phyloP scores from a whole-genome alignment of 2,113 vertebrate species.

The Hydrolagus affinis region DNA sequence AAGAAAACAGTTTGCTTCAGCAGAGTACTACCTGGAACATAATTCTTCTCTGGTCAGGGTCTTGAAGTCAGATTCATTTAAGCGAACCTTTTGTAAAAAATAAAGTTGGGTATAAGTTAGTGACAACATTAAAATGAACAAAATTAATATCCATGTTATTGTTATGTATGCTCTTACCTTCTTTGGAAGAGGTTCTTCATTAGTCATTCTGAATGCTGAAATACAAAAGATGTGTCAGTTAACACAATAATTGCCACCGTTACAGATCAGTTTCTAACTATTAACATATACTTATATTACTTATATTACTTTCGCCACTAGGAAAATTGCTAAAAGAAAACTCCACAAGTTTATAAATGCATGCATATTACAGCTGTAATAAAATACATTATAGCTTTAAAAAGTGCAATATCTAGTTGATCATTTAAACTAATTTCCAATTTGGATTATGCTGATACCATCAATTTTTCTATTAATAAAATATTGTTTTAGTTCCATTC shows the following conservation, averaged over 20 bases:
- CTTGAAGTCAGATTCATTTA: conserved; percentile 96
- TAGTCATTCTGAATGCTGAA: conserved; percentile 84
- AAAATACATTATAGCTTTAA: neutral
- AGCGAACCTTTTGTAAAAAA: conserved; percentile 71
- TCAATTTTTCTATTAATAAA: no score
- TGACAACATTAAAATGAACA: neutral
- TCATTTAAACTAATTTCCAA: no score
- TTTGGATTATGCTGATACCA: no score
- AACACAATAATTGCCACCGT: neutral
- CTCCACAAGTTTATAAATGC: neutral
- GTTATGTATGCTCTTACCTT: conserved; percentile 65
- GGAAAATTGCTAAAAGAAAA: neutral
- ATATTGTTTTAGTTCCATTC: neutral
- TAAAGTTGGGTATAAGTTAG: conserved; percentile 24
- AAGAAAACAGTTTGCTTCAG: neutral
- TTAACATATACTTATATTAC: neutral
- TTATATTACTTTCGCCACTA: neutral
- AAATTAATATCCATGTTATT: neutral
- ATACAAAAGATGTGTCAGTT: conserved; percentile 34
- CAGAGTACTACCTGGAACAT: conserved; percentile 69
- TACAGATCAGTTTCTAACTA: neutral
- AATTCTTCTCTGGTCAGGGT: conserved; percentile 89
- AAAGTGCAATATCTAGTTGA: no score
- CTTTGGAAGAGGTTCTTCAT: conserved; percentile 97
- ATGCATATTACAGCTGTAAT: neutral